A percentile compares a stretch with the other conserved stretches of the same genome.
These are phyloP conservation scores for Corydoras sp. DNA, from an alignment of 2,113 vertebrate genomes.

Conservation along the genomic window DNA sequence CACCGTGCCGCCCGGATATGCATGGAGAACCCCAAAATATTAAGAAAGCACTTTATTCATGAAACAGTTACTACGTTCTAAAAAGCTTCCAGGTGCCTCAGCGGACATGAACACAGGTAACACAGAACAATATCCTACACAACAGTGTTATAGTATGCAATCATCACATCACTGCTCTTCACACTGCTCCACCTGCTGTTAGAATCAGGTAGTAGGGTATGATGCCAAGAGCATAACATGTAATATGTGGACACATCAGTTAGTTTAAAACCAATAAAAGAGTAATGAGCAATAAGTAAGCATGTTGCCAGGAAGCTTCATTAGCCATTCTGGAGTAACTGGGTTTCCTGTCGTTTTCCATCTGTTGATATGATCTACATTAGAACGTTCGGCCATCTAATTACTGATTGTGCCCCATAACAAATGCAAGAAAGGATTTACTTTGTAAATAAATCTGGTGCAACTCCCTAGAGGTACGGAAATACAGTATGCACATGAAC, in stretches of 20 bases:
- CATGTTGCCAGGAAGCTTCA: slow-evolving; percentile 23
- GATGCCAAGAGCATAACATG: background rate
- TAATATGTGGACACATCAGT: slow-evolving; percentile 9
- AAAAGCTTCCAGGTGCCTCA: too few species aligned
- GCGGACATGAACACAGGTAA: too few species aligned
- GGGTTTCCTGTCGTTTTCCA: slow-evolving; percentile 12
- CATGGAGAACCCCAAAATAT: too few species aligned
- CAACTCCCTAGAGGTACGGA: background rate
- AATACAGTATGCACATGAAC: slow-evolving; percentile 11
- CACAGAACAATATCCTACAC: too few species aligned
- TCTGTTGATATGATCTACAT: slow-evolving; percentile 4
- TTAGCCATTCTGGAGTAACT: slow-evolving; percentile 14
- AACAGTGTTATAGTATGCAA: too few species aligned
- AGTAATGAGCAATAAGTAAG: slow-evolving; percentile 21
- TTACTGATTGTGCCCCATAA: slow-evolving; percentile 8
- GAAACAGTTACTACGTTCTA: too few species aligned
- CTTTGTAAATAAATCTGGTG: slow-evolving; percentile 5
- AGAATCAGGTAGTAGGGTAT: slow-evolving; percentile 1
- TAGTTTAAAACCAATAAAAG: slow-evolving; percentile 11
- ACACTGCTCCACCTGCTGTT: slow-evolving; percentile 35
- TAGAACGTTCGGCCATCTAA: slow-evolving; percentile 28
- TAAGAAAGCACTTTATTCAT: too few species aligned
- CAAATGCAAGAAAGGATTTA: slow-evolving; percentile 5
- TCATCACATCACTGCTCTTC: slow-evolving; percentile 2
- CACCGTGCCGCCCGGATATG: too few species aligned